Conservation (phyloP, 2,113 vertebrate species). For the Tamias sibiricus region DNA sequence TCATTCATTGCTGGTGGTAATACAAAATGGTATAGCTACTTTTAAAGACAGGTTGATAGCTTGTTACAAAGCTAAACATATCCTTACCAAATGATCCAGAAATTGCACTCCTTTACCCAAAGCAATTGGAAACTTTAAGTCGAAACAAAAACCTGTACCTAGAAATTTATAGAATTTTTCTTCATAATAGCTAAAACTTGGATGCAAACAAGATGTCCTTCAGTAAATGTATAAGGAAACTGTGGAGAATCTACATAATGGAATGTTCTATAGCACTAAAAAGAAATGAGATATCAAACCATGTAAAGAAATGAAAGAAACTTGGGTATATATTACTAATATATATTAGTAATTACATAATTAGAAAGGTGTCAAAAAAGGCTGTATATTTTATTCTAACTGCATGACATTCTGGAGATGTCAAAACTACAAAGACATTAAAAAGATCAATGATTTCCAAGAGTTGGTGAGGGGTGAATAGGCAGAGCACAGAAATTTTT, state of each 20-base stretch:
- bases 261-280: not conserved
- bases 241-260: not conserved
- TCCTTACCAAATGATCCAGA: not conserved
- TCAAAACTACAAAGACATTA: not conserved
- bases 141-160: not conserved
- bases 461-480: not conserved
- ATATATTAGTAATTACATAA: too few species aligned
- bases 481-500: not conserved
- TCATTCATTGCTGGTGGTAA: not conserved
- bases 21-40: not conserved
- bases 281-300: not conserved
- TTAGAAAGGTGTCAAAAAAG: not conserved
- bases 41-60: not conserved
- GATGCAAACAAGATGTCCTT: not conserved
- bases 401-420: not conserved
- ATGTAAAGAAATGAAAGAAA: too few species aligned
- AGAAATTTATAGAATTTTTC: not conserved
- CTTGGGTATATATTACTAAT: not conserved
- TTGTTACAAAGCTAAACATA: not conserved
- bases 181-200: not conserved
- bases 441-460: not conserved
- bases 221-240: not conserved
- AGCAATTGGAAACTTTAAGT: not conserved
- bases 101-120: not conserved
- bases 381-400: not conserved